A percentile compares a stretch with the other conserved stretches of the same genome.
phyloP scores from a whole-genome alignment of 2,888 invertebrate genomes.

The Autographa pulchrina region DNA sequence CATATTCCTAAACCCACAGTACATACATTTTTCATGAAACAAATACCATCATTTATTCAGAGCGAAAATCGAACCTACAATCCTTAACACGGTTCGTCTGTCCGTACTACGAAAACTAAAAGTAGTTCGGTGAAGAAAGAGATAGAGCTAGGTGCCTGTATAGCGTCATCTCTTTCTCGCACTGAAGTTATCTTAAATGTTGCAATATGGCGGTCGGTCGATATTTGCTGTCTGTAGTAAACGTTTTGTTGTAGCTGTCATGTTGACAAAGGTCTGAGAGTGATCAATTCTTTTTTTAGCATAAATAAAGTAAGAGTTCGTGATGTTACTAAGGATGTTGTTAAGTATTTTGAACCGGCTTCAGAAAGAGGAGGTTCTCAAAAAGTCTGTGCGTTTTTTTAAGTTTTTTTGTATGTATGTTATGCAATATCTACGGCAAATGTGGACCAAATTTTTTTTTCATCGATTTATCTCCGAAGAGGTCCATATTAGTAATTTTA shows the following conservation, averaged over 20 bases:
- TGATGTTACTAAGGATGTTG: neutral
- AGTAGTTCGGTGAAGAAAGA: neutral
- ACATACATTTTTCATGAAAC: neutral
- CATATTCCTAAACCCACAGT: neutral
- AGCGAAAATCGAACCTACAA: neutral
- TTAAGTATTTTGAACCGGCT: too few relatives aligned
- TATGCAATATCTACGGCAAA: too few relatives aligned
- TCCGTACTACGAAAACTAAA: neutral
- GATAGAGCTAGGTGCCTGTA: neutral
- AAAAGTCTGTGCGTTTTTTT: too few relatives aligned
- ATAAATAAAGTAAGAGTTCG: neutral
- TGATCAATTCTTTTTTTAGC: neutral
- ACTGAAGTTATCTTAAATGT: neutral
- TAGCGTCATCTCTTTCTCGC: neutral
- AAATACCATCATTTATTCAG: constrained; percentile 3
- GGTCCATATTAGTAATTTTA: too few relatives aligned
- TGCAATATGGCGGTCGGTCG: neutral
- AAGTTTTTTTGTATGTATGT: too few relatives aligned
- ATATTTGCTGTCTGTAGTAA: neutral
- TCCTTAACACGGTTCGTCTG: neutral
- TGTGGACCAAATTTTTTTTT: too few relatives aligned
- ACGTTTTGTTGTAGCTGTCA: neutral
- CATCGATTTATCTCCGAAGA: too few relatives aligned
- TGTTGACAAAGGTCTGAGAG: neutral
- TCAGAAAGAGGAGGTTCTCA: too few relatives aligned